phyloP scores from a whole-genome alignment of 2,797 vertebrate species.

The Antrozous pallidus region DNA sequence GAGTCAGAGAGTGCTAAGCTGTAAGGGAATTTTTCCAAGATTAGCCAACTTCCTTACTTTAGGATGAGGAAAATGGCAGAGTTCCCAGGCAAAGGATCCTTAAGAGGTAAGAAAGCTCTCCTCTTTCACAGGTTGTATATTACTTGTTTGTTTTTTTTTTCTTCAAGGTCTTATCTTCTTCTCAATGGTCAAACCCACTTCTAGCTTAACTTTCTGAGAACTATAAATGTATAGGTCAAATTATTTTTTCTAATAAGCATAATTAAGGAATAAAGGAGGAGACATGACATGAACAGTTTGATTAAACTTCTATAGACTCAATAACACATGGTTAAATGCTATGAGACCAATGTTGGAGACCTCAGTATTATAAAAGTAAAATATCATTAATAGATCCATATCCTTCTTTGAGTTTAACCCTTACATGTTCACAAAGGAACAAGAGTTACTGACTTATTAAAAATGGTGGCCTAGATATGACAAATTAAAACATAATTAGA shows the following conservation, averaged over 20 bases:
- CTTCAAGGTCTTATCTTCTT: background rate
- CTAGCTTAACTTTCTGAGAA: background rate
- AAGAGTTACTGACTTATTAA: background rate
- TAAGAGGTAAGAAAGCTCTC: background rate
- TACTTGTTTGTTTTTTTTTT: background rate
- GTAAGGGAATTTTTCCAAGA: conserved; percentile 37
- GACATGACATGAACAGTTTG: background rate
- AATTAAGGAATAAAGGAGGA: background rate
- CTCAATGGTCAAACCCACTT: background rate
- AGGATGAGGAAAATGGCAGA: conserved; percentile 10
- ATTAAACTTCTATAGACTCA: background rate
- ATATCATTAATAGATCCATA: background rate
- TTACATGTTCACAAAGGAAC: background rate
- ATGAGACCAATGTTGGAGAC: background rate
- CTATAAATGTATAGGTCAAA: background rate
- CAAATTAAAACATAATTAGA: background rate
- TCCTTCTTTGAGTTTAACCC: background rate
- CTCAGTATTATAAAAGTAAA: background rate
- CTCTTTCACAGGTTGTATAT: background rate
- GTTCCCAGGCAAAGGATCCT: background rate
- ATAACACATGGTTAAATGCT: background rate
- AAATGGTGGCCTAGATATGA: background rate
- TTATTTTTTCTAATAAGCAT: background rate
- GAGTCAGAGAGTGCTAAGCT: conserved; percentile 22
- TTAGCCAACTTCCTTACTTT: conserved; percentile 24